Evolutionary conservation across 2,888 invertebrate genomes (phyloP).

Genomic region (Apeira syringaria): DNA sequence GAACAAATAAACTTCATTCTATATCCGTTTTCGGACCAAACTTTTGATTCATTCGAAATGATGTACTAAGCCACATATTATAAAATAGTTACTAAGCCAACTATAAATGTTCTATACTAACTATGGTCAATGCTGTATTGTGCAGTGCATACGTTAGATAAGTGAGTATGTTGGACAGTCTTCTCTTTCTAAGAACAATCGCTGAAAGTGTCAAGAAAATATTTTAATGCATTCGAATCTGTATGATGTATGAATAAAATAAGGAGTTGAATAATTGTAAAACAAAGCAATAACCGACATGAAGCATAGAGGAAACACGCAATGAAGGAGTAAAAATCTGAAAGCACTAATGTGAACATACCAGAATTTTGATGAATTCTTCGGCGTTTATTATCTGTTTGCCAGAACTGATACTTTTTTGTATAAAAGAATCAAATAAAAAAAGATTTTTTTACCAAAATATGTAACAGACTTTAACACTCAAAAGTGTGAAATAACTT

Average conservation of each 20-base stretch:
- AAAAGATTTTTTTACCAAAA: no score
- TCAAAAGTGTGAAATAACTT: no score
- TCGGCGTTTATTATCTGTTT: no score
- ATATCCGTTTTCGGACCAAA: conserved; percentile 4
- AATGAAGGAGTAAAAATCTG: conserved; percentile 2
- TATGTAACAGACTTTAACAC: no score
- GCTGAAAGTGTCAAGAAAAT: conserved; percentile 59
- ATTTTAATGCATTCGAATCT: conserved; percentile 63
- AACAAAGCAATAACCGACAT: background rate
- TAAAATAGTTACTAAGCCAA: background rate
- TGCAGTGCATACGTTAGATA: no score
- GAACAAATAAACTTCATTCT: conserved; percentile 3
- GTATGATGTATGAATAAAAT: conserved; percentile 57
- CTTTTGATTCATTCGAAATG: background rate
- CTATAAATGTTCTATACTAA: background rate
- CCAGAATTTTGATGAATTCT: no score
- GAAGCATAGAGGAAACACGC: background rate
- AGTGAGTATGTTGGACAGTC: background rate
- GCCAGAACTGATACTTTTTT: no score
- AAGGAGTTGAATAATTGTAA: conserved; percentile 40
- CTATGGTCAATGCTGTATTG: background rate
- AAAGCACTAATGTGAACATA: no score
- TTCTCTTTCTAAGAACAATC: conserved; percentile 43
- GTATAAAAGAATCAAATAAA: no score
- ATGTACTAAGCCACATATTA: background rate